These are phyloP conservation scores for Acleris emargana DNA, from an alignment of 2,888 invertebrate species.

Conservation along the genomic window DNA sequence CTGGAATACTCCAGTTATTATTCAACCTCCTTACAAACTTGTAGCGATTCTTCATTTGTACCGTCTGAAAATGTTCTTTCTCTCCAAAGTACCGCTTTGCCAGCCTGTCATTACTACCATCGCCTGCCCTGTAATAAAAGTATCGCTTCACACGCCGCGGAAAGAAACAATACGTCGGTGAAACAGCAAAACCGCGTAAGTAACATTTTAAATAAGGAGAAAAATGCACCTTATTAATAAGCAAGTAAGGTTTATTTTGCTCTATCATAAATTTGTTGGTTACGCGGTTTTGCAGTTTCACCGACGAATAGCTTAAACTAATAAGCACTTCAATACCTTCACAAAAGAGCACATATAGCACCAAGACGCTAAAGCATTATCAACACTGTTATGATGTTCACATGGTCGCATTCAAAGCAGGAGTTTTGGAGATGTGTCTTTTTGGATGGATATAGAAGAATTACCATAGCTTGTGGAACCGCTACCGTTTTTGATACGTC, in stretches of 20 bases:
- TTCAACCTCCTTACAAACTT: too few species aligned
- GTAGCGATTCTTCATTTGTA: not conserved
- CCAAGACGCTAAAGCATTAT: too few species aligned
- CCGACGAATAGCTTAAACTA: slow-evolving; percentile 47
- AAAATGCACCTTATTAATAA: too few species aligned
- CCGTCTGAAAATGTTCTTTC: not conserved
- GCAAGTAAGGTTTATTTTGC: too few species aligned
- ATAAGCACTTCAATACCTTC: slow-evolving; percentile 45
- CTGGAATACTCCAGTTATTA: too few species aligned
- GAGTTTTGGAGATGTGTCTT: not conserved
- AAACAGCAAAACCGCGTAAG: too few species aligned
- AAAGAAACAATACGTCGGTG: slow-evolving; percentile 44
- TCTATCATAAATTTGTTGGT: too few species aligned
- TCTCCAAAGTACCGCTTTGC: slow-evolving; percentile 30
- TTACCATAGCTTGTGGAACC: slow-evolving; percentile 24
- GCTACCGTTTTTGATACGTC: slow-evolving; percentile 37
- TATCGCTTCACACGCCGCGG: slow-evolving; percentile 68
- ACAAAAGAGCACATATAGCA: too few species aligned
- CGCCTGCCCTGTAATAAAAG: slow-evolving; percentile 63
- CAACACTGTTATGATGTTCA: too few species aligned
- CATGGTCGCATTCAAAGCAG: too few species aligned
- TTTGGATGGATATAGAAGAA: not conserved
- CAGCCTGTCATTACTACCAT: slow-evolving; percentile 47
- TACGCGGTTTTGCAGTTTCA: too few species aligned
- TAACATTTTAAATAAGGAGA: too few species aligned